Percentiles rank a stretch among this genome's conserved stretches.
These are phyloP conservation scores for Myotis davidii DNA, from an alignment of 2,113 vertebrate species.

Conservation along the genomic window DNA sequence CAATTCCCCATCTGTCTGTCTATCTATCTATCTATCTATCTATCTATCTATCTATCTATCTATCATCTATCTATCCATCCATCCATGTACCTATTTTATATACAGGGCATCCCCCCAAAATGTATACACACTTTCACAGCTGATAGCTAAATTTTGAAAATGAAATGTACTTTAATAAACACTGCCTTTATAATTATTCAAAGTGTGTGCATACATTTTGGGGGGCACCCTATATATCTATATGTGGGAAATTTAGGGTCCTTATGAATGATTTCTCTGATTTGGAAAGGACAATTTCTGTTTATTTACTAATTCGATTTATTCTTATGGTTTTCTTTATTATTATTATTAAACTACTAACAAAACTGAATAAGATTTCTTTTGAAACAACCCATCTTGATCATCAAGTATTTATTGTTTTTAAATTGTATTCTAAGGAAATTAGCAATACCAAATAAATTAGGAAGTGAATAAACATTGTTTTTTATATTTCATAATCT, in stretches of 20 bases:
- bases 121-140: too few relatives aligned
- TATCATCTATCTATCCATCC: too few relatives aligned
- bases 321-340: constrained; percentile 3
- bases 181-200: too few relatives aligned
- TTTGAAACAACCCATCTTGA: neutral
- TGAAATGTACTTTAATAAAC: too few relatives aligned
- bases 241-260: neutral
- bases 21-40: too few relatives aligned
- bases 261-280: neutral
- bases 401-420: neutral
- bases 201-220: too few relatives aligned
- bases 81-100: neutral
- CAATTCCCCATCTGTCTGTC: neutral
- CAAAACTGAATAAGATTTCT: neutral
- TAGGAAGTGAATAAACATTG: neutral
- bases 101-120: too few relatives aligned
- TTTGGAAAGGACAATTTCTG: neutral
- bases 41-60: neutral
- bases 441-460: neutral
- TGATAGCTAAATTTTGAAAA: too few relatives aligned
- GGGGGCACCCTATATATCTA: neutral
- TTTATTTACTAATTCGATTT: neutral
- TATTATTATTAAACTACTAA: constrained; percentile 26
- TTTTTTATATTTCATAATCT: constrained; percentile 16
- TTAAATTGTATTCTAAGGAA: neutral